Base-by-base conservation (phyloP, 2,797 vertebrate species). In the Sciaenops ocellatus region DNA sequence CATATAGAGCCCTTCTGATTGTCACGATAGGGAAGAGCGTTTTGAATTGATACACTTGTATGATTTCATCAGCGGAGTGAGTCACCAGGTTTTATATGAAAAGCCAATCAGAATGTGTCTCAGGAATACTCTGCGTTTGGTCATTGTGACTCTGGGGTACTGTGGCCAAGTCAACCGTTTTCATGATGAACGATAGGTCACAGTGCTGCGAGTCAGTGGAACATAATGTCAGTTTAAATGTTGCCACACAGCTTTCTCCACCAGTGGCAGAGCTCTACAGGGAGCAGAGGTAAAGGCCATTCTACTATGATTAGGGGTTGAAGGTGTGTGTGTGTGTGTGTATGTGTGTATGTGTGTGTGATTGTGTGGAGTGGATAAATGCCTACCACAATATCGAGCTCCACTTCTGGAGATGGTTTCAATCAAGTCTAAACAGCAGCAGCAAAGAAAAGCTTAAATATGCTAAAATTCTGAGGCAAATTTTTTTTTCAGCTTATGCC, bases 381-480 rank as follows among this genome's bases (percentile, higher is more conserved):
- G 86, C 89, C 84, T 90, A 89, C 87, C 87, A 89, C 88, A 71
- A 88, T 87, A 90, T 91, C 69, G 16, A 90, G 84, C 88, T 88
- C 85, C 81, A 86, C 81, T 76, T 72, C 63, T 26, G 84, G 86
- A 91, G 79, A 91, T 84, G 82, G 61, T 87, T 89, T 92, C 87
- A 85, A 92, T 93, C 89, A 93, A 93, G 90, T 93, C 91, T 91
- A 86, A 90, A 94, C 91, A 93, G 93, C 90, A 93, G 91, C 91
- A 91, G 87, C 89, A 92, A 95, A 88, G 77, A 93, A 93, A 95
- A 87, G 89, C 87, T 92, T 89, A 86, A 92, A 91, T 93, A 93
- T 91, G 90, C 86, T 90, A 91, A 90, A 87, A 89, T 88, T 91
- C 90, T 86, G 93, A 95, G 95, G 92, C 94, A 92, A 89, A 59